Percentiles rank a stretch among this genome's conserved stretches.
phyloP scores from a whole-genome alignment of 1,140 invertebrate genomes.

The Drosophila simulans region DNA sequence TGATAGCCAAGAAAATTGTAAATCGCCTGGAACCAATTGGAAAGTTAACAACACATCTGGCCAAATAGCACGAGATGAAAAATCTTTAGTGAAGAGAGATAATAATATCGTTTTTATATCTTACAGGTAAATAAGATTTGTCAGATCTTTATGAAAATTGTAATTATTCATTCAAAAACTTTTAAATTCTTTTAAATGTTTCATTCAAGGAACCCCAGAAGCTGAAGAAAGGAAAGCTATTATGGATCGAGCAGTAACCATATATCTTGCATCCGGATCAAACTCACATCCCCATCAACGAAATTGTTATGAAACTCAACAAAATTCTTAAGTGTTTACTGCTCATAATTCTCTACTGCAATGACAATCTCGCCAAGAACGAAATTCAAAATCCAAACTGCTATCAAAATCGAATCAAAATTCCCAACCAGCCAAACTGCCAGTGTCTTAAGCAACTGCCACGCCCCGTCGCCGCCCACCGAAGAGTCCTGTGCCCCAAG shows the following conservation, averaged over 20 bases:
- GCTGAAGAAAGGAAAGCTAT: slow-evolving; percentile 51
- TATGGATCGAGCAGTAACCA: slow-evolving; percentile 63
- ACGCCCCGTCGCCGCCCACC: slow-evolving; percentile 28
- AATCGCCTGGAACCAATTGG: slow-evolving; percentile 55
- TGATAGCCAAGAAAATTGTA: slow-evolving; percentile 31
- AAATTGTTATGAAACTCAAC: slow-evolving; percentile 82
- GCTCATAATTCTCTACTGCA: slow-evolving; percentile 72
- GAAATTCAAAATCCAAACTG: slow-evolving; percentile 25
- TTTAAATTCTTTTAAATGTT: neutral
- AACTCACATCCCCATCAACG: slow-evolving; percentile 33
- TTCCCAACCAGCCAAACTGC: slow-evolving; percentile 48
- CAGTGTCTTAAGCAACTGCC: slow-evolving; percentile 38
- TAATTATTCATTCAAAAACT: no score
- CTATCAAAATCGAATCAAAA: slow-evolving; percentile 35
- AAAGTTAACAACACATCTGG: slow-evolving; percentile 58
- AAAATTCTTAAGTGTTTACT: slow-evolving; percentile 74
- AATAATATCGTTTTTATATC: slow-evolving; percentile 78
- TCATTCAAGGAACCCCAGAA: slow-evolving; percentile 46
- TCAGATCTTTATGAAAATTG: no score
- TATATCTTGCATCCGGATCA: slow-evolving; percentile 20
- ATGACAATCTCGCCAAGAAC: slow-evolving; percentile 43
- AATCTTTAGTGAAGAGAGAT: slow-evolving; percentile 59
- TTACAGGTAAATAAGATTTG: slow-evolving; percentile 61
- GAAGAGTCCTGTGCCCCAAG: slow-evolving; percentile 54
- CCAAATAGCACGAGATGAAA: slow-evolving; percentile 32